These are phyloP conservation scores for Sicus ferrugineus DNA, from an alignment of 2,888 invertebrate species.

Conservation along the genomic window DNA sequence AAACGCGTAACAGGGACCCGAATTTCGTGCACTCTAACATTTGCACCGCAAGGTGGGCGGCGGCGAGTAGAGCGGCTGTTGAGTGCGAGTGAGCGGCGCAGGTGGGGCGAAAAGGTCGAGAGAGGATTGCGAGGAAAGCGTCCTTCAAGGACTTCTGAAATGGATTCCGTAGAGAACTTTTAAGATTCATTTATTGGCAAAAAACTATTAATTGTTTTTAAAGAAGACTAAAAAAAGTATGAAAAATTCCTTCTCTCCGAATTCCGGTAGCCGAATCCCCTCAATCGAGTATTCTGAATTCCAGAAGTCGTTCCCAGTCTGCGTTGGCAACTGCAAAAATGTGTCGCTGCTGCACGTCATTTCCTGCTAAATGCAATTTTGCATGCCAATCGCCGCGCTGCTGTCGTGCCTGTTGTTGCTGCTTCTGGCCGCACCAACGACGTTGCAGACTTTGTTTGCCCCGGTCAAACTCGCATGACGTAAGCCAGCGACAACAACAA, in stretches of 20 bases:
- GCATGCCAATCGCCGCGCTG: conserved; percentile 20
- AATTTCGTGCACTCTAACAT: no score
- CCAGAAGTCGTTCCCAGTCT: conserved; percentile 11
- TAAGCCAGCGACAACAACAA: conserved; percentile 15
- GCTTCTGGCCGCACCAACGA: not conserved
- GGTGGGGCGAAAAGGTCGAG: no score
- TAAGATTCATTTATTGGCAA: no score
- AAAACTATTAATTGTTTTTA: no score
- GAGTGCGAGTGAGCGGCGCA: not conserved
- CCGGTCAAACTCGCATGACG: conserved; percentile 27
- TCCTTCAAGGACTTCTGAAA: no score
- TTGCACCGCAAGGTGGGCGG: not conserved
- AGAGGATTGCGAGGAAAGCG: no score
- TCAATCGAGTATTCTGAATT: not conserved
- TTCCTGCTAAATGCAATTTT: conserved; percentile 44
- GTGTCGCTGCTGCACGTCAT: conserved; percentile 32
- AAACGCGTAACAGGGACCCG: no score
- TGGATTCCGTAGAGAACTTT: no score
- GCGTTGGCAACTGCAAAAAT: conserved; percentile 2
- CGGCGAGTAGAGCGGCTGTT: not conserved
- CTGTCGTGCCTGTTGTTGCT: conserved; percentile 12
- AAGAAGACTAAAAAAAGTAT: no score
- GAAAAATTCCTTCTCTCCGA: no score
- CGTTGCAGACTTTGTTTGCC: conserved; percentile 13
- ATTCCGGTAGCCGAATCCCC: not conserved